Conservation (phyloP, 2,113 vertebrate species). For the Dasyprocta punctata region DNA sequence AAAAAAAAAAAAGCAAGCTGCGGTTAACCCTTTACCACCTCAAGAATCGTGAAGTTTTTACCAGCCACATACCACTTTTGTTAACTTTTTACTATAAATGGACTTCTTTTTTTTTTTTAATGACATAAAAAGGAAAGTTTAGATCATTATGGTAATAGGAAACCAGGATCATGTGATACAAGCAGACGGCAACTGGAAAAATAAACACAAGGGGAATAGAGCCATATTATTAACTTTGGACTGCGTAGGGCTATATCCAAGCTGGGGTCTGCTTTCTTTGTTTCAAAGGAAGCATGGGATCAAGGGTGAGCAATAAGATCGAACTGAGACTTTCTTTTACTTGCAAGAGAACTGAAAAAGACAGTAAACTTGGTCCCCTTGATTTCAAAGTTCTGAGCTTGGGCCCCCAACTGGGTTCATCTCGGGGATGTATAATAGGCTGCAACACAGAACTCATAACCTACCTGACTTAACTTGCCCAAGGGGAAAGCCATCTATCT, state of each 20-base stretch:
- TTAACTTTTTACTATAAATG: slow-evolving; percentile 30
- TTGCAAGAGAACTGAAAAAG: background rate
- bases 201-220: background rate
- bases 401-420: background rate
- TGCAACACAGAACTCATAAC: background rate
- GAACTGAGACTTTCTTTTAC: background rate
- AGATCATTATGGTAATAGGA: background rate
- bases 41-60: slow-evolving; percentile 15
- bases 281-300: background rate
- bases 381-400: background rate
- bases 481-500: background rate
- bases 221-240: background rate
- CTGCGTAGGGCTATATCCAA: background rate
- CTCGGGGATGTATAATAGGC: background rate
- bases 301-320: background rate
- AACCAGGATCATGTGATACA: background rate
- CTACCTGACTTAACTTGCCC: background rate
- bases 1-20: too few species aligned
- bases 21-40: background rate
- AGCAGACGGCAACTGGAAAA: slow-evolving; percentile 10
- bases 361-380: background rate
- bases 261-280: background rate
- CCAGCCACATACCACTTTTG: background rate
- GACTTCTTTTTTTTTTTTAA: background rate
- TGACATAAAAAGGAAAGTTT: too few species aligned